These are phyloP conservation scores for Micropoecilia bifurca DNA, from an alignment of 2,797 vertebrate species.

Conservation along the genomic window DNA sequence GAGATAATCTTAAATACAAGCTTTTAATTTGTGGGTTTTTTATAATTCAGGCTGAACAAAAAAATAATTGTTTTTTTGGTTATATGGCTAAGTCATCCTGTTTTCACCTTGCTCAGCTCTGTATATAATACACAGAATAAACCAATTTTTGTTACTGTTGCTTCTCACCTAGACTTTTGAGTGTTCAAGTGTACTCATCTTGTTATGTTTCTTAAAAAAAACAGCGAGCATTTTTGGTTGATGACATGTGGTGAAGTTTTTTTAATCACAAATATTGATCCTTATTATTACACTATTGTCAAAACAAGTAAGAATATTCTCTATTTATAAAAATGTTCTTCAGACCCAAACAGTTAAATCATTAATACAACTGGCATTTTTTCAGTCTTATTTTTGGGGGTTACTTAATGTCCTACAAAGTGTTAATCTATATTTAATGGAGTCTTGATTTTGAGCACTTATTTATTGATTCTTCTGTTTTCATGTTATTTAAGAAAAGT, in stretches of 20 bases:
- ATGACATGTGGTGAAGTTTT: neutral
- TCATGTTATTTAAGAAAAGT: neutral
- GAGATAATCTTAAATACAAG: neutral
- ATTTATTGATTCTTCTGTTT: neutral
- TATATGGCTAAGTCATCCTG: neutral
- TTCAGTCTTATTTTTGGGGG: neutral
- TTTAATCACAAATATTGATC: neutral
- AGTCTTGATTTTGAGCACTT: neutral
- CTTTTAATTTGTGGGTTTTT: neutral
- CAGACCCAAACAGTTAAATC: neutral
- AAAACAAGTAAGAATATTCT: neutral
- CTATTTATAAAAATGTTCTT: neutral
- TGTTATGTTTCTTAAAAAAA: neutral
- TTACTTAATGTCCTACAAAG: neutral
- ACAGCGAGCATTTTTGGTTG: neutral
- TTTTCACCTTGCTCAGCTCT: neutral
- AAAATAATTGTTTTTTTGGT: neutral
- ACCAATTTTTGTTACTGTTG: neutral
- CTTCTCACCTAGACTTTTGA: neutral
- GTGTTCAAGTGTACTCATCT: neutral
- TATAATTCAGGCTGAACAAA: neutral
- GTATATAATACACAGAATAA: neutral
- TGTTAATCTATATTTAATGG: neutral
- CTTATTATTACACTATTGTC: neutral
- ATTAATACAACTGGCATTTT: neutral